Base-by-base conservation (phyloP, 2,113 vertebrate species). In the Pelvicachromis taeniatus region DNA sequence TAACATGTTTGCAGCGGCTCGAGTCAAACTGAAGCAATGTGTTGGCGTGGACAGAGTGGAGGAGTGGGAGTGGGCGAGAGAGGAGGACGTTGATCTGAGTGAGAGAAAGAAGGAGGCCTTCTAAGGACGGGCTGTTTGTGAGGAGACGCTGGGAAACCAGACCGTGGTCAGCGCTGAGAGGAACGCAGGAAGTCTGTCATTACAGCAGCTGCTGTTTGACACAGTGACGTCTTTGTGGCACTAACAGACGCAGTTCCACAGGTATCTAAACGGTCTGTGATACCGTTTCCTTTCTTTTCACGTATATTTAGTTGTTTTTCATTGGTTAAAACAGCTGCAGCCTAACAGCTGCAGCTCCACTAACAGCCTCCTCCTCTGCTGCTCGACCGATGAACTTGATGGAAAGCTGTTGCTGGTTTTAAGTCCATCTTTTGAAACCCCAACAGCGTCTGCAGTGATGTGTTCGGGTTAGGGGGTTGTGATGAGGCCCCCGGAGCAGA, bases 41-140 rank as follows among this genome's bases (percentile, higher is more conserved):
- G 83, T 73, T 21, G 52, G 82, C 5, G 68, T 63, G 26, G 56
- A 54, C 55, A 33, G 52, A 63, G 53, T 4, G 23, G 84, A 70
- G 79, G 82, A 84, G 89, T 13, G 50, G 79, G 84, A n/a, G 84
- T 78, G 89, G 82, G 87, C 19, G 56, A 81, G 23, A 17, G 78
- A 78, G 85, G 86, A 75, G 78, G 78, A 82, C 0, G 59, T 54
- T 77, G 58, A 7, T 79, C 73, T 84, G 82, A 68, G 86, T 48
- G 61, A 23, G 80, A 70, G 53, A 65, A 16, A 21, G 9, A 19
- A 45, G 63, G 73, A 78, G 38, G 77, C 2, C 31, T 56, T 63
- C 55, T 56, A 63, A 59, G 56, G 59, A 84, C 7, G 48, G 33
- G 17, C 8, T 73, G 52, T 45, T 61, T 45, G 8, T 12, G 55